These are phyloP conservation scores for Diarsia dahlii DNA, from an alignment of 2,888 invertebrate species.

Conservation along the genomic window DNA sequence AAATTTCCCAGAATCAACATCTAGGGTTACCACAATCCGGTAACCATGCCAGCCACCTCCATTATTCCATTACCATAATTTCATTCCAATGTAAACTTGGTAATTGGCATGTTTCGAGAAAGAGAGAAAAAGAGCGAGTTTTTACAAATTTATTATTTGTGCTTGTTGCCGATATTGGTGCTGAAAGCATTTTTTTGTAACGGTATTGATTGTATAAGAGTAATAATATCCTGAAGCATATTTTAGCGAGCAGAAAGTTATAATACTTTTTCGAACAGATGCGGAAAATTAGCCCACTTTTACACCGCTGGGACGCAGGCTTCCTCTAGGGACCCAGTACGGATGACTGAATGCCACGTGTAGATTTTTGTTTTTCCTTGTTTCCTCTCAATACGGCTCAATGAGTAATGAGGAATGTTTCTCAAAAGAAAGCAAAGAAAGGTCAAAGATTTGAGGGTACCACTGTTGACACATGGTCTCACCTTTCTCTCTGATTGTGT, in stretches of 20 bases:
- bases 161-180: conserved; percentile 56
- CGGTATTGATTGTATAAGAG: not conserved
- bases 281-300: not conserved
- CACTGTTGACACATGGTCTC: no score
- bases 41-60: conserved; percentile 26
- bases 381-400: no score
- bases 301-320: not conserved
- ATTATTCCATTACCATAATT: conserved; percentile 36
- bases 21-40: not conserved
- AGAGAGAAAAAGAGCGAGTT: not conserved
- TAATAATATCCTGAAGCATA: not conserved
- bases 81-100: conserved; percentile 7
- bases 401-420: no score
- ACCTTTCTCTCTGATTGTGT: no score
- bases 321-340: not conserved
- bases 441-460: no score
- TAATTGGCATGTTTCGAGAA: conserved; percentile 41
- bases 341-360: not conserved
- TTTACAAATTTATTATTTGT: conserved; percentile 40
- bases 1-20: conserved; percentile 1
- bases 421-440: no score
- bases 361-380: not conserved
- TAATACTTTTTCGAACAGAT: not conserved
- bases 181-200: conserved; percentile 44
- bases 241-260: not conserved